These are phyloP conservation scores for Melanotaenia parkinsoni DNA, from an alignment of 2,797 vertebrate genomes.

Conservation along the genomic window DNA sequence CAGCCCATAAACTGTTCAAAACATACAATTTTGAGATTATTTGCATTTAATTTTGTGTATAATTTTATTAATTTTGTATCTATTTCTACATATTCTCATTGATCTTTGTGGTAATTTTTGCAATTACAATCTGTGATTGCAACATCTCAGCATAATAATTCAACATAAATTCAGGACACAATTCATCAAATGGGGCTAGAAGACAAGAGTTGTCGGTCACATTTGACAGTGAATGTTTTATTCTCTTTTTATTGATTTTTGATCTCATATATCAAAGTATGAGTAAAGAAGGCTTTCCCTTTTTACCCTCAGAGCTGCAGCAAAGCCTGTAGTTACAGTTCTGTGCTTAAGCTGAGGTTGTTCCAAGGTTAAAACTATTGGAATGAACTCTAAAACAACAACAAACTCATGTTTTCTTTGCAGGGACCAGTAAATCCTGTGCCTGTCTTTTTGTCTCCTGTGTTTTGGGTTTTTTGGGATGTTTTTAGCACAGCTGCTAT, in stretches of 20 bases:
- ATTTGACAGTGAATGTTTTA: not conserved
- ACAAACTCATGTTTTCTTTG: conserved; percentile 52
- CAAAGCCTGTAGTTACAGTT: conserved; percentile 26
- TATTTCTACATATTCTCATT: not conserved
- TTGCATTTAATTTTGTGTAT: not conserved
- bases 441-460: conserved; percentile 70
- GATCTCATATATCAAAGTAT: not conserved
- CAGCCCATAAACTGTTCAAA: not conserved
- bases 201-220: not conserved
- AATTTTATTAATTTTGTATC: not conserved
- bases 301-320: not conserved
- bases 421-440: conserved; percentile 67
- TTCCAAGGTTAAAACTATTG: conserved; percentile 59
- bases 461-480: conserved; percentile 75
- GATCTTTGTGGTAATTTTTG: not conserved
- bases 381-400: conserved; percentile 51
- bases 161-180: not conserved
- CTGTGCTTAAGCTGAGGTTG: conserved; percentile 28
- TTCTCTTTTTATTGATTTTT: not conserved
- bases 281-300: not conserved
- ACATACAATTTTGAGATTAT: not conserved
- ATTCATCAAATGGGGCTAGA: not conserved
- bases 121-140: not conserved
- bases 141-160: not conserved
- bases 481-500: conserved; percentile 80